These are phyloP conservation scores for Regulus satrapa DNA, from an alignment of 2,113 vertebrate genomes.

Conservation along the genomic window DNA sequence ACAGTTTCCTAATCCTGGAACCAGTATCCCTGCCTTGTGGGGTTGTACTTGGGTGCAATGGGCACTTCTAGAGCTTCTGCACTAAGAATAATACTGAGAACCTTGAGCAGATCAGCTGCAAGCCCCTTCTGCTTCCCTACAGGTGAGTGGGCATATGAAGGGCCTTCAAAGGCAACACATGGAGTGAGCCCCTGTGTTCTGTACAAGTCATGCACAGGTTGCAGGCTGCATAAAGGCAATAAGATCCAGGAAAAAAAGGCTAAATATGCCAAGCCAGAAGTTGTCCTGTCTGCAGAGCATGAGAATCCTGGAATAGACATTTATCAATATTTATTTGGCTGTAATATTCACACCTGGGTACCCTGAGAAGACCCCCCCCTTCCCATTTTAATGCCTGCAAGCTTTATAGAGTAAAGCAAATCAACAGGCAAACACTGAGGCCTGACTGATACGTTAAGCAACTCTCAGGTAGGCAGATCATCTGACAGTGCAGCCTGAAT, in stretches of 20 bases:
- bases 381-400: not conserved
- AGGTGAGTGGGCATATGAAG: fast-evolving
- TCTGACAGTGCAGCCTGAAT: not conserved
- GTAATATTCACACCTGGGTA: not conserved
- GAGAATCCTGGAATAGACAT: not conserved
- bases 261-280: not conserved
- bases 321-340: not conserved
- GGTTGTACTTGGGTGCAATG: not conserved
- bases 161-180: not conserved
- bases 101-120: not conserved
- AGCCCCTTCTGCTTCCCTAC: not conserved
- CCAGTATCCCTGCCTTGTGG: not conserved
- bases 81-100: not conserved
- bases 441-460: not conserved
- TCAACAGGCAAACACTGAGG: not conserved
- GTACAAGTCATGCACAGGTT: not conserved
- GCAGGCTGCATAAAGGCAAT: not conserved
- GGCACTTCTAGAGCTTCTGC: not conserved
- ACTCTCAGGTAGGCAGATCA: not conserved
- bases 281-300: not conserved
- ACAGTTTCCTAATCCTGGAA: not conserved
- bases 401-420: not conserved
- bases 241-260: not conserved
- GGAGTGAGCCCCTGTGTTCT: not conserved
- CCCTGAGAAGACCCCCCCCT: not conserved